Conservation (phyloP, 2,797 vertebrate species). For the Cuniculus paca region DNA sequence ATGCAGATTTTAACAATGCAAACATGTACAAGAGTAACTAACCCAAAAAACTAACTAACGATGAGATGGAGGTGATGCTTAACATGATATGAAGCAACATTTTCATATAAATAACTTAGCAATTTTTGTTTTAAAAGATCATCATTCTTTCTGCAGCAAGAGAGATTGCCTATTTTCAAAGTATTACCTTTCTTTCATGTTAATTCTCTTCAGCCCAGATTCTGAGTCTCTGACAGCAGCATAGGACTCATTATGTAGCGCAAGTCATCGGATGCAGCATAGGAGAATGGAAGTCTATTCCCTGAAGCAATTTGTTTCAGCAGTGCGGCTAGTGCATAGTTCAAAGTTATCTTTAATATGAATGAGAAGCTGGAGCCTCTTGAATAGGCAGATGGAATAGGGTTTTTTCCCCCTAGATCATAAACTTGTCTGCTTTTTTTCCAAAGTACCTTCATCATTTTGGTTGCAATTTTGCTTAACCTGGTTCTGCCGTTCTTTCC, state of each 20-base stretch:
- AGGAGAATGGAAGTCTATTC: constrained; percentile 70
- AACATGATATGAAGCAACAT: constrained; percentile 12
- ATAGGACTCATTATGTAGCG: constrained; percentile 27
- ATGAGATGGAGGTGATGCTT: neutral
- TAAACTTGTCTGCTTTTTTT: constrained; percentile 76
- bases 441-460: constrained; percentile 67
- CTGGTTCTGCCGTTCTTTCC: constrained; percentile 58
- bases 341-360: constrained; percentile 83
- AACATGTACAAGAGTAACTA: neutral
- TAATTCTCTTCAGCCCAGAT: constrained; percentile 24
- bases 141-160: neutral
- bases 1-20: neutral
- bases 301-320: constrained; percentile 83
- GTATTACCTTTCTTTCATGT: neutral
- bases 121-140: constrained; percentile 52
- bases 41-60: neutral
- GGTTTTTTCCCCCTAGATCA: constrained; percentile 71
- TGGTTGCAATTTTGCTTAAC: constrained; percentile 73
- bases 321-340: constrained; percentile 71
- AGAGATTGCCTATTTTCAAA: neutral
- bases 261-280: constrained; percentile 59
- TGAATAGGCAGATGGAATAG: constrained; percentile 81
- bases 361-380: constrained; percentile 85
- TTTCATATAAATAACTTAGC: neutral
- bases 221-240: constrained; percentile 58